A percentile compares a stretch with the other conserved stretches of the same genome.
Evolutionary conservation across 2,888 invertebrate species (phyloP).

Genomic region (Parapristionchus giblindavisi): DNA sequence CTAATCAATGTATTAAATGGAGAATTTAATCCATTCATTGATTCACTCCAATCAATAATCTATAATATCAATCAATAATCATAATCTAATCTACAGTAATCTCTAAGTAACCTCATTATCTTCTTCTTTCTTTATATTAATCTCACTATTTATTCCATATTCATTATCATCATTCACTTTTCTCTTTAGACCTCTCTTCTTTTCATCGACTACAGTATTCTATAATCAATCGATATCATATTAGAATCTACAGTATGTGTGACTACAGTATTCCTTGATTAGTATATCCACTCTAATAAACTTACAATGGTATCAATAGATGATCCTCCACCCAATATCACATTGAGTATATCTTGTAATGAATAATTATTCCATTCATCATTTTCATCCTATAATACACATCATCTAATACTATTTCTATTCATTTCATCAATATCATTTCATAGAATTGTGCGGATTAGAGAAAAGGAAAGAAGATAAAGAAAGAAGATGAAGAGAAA

Average conservation of each 20-base stretch:
- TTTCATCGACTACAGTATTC: neutral
- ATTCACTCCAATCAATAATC: neutral
- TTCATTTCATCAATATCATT: neutral
- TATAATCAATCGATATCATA: neutral
- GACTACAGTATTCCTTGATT: too few species aligned
- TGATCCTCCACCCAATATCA: too few species aligned
- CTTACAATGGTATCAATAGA: too few species aligned
- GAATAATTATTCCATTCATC: neutral
- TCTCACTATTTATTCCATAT: neutral
- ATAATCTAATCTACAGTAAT: neutral
- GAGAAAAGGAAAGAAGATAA: constrained; percentile 1
- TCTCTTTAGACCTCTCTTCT: constrained; percentile 8
- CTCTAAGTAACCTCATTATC: neutral
- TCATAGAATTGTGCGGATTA: neutral
- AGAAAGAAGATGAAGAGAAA: constrained; percentile 7
- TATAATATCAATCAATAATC: neutral
- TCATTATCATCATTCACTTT: constrained; percentile 4
- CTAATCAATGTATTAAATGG: neutral
- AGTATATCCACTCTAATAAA: too few species aligned
- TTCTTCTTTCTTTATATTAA: neutral
- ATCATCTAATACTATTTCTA: neutral
- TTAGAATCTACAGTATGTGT: too few species aligned
- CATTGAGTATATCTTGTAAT: too few species aligned
- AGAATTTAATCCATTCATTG: neutral
- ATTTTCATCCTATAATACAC: neutral